A percentile compares a stretch with the other conserved stretches of the same genome.
Conservation (phyloP, 2,797 vertebrate genomes). For the Amblyopsis hoosieri region DNA sequence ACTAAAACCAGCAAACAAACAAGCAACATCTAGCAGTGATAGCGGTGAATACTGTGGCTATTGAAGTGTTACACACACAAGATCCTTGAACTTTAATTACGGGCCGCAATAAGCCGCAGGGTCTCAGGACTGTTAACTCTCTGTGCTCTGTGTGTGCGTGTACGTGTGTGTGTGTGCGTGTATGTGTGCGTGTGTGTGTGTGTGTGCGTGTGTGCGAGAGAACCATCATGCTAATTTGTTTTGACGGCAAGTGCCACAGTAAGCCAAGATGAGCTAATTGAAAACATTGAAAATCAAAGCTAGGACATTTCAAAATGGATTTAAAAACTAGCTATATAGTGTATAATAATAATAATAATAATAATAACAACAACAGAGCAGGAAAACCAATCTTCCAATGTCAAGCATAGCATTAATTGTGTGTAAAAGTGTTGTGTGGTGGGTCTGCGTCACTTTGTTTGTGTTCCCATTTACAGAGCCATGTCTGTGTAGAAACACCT, state of each 20-base stretch:
- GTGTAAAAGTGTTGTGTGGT: no score
- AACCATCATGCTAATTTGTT: constrained; percentile 1
- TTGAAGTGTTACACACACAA: constrained; percentile 29
- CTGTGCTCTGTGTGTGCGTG: neutral
- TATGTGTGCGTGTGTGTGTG: constrained; percentile 10
- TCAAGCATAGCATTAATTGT: neutral
- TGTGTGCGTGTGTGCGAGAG: neutral
- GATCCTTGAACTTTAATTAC: constrained; percentile 41
- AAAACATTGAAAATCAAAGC: neutral
- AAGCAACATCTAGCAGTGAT: constrained; percentile 9
- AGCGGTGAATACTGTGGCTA: constrained; percentile 22
- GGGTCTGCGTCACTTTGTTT: no score
- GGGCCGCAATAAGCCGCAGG: neutral
- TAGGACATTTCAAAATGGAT: no score
- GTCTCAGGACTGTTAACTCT: constrained; percentile 15
- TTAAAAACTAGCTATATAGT: no score
- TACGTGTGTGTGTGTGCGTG: neutral
- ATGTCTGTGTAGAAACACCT: no score
- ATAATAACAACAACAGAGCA: no score
- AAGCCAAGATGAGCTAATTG: neutral
- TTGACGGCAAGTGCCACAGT: constrained; percentile 10
- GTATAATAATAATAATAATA: no score
- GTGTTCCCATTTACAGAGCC: no score
- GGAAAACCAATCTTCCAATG: neutral
- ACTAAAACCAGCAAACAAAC: no score